phyloP scores from a whole-genome alignment of 2,888 invertebrate species.

The Temnothorax ravouxi region DNA sequence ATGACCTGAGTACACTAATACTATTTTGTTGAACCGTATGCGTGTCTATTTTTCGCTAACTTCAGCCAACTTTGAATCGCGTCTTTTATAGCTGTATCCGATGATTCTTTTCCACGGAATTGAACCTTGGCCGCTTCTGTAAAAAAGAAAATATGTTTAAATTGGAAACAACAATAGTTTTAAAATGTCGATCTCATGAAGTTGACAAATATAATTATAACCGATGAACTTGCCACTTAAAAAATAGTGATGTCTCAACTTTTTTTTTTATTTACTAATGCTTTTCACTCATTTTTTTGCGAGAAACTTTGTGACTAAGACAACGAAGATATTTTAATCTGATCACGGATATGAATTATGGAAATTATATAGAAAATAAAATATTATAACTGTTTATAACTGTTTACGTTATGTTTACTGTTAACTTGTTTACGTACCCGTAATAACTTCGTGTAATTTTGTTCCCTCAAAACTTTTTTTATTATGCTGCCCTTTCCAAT shows the following conservation, averaged over 20 bases:
- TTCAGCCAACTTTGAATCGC: constrained; percentile 12
- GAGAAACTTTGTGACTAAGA: background rate
- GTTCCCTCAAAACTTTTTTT: constrained; percentile 9
- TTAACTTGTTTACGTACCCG: constrained; percentile 1
- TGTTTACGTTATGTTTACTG: background rate
- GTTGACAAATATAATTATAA: too few relatives aligned
- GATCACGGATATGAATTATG: background rate
- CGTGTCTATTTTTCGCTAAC: background rate
- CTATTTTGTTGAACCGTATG: background rate
- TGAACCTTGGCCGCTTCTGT: background rate
- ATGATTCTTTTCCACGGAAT: constrained; percentile 5
- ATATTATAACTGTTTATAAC: constrained; percentile 7
- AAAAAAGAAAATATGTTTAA: constrained; percentile 11
- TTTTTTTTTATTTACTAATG: too few relatives aligned
- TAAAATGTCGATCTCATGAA: too few relatives aligned
- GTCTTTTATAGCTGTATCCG: background rate
- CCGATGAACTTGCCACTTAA: too few relatives aligned
- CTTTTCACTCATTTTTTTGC: too few relatives aligned
- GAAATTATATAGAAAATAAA: constrained; percentile 4
- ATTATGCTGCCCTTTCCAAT: background rate
- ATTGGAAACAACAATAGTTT: background rate
- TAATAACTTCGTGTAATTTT: constrained; percentile 15
- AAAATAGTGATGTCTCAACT: too few relatives aligned
- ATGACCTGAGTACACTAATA: background rate
- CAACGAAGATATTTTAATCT: background rate